Evolutionary conservation across 2,797 vertebrate genomes (phyloP).

Genomic region (Cyclura pinguis): DNA sequence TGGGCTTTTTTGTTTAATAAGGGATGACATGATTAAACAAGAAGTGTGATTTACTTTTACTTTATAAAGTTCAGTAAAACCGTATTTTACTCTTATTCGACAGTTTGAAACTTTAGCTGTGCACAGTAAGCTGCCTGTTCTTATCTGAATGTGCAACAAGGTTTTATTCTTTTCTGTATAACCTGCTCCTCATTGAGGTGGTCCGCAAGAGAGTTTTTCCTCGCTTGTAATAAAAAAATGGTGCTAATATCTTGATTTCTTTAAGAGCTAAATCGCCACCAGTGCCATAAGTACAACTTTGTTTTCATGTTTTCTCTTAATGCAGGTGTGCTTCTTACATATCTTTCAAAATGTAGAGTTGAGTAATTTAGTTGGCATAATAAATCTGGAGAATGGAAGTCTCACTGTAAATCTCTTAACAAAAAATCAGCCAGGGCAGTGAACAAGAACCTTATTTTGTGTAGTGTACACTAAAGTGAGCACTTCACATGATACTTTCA

Average conservation of each 20-base stretch:
- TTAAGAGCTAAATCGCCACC: conserved; percentile 10
- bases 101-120: conserved; percentile 69
- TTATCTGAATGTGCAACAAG: conserved; percentile 42
- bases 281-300: background rate
- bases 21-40: conserved; percentile 47
- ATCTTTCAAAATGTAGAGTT: background rate
- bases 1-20: conserved; percentile 25
- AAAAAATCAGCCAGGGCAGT: background rate
- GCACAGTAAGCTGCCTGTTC: conserved; percentile 59
- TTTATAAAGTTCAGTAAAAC: conserved; percentile 61
- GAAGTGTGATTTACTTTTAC: conserved; percentile 55
- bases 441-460: background rate
- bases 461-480: background rate
- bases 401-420: background rate
- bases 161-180: conserved; percentile 46
- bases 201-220: conserved; percentile 56
- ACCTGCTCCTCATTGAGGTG: conserved; percentile 41
- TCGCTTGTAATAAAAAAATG: conserved; percentile 62
- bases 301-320: conserved; percentile 15
- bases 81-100: conserved; percentile 69
- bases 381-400: background rate
- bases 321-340: background rate
- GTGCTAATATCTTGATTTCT: conserved; percentile 21
- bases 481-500: background rate
- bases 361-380: background rate